A percentile compares a stretch with the other conserved stretches of the same genome.
These are phyloP conservation scores for Crossocerus cetratus DNA, from an alignment of 2,888 invertebrate species.

Conservation along the genomic window DNA sequence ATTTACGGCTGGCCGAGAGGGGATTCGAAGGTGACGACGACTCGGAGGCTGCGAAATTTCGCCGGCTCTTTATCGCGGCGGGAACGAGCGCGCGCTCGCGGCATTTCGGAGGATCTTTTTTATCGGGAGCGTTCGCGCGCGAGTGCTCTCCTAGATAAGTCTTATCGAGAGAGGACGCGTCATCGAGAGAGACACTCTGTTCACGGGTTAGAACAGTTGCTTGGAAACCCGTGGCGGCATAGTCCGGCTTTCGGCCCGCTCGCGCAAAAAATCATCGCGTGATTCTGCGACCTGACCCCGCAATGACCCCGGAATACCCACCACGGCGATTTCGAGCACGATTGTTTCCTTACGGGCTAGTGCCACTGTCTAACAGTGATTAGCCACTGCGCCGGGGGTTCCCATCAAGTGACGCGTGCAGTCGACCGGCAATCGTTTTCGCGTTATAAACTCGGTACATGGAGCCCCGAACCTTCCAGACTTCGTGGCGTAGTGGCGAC, in stretches of 20 bases:
- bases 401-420: neutral
- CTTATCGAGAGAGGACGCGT: neutral
- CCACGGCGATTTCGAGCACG: neutral
- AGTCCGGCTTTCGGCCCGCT: constrained; percentile 24
- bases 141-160: neutral
- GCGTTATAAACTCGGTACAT: no score
- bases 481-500: no score
- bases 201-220: neutral
- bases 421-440: neutral
- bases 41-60: neutral
- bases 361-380: neutral
- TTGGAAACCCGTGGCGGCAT: neutral
- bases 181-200: neutral
- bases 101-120: neutral
- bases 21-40: neutral
- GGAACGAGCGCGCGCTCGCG: no score
- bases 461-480: no score
- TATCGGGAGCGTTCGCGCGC: neutral
- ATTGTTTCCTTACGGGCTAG: neutral
- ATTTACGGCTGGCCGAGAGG: neutral
- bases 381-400: neutral
- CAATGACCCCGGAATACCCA: neutral
- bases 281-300: no score
- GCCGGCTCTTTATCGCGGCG: neutral
- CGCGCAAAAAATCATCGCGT: no score